phyloP scores from a whole-genome alignment of 2,888 invertebrate genomes.

The Melipona bicolor region DNA sequence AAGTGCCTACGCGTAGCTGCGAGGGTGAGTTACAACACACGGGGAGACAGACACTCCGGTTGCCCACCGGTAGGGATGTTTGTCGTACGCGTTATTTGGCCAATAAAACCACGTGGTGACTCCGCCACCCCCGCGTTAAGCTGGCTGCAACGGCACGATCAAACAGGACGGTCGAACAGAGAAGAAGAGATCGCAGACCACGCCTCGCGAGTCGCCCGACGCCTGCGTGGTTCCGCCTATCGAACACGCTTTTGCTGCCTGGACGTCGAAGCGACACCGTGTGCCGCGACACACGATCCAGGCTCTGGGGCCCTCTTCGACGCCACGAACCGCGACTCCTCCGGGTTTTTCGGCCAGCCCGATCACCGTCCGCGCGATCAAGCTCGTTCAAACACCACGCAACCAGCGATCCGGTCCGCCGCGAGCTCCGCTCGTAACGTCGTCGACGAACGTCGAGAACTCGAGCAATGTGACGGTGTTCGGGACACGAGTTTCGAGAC shows the following conservation, averaged over 20 bases:
- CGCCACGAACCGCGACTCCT: conserved; percentile 30
- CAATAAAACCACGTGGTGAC: conserved; percentile 83
- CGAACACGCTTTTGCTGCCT: conserved; percentile 72
- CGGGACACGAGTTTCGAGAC: too few relatives aligned
- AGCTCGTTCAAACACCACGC: background rate
- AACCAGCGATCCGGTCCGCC: background rate
- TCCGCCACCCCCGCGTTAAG: conserved; percentile 63
- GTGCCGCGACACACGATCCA: conserved; percentile 64
- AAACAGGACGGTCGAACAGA: conserved; percentile 51
- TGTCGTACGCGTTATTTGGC: conserved; percentile 83
- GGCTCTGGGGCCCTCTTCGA: conserved; percentile 53
- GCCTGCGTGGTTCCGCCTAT: conserved; percentile 77
- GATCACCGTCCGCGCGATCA: conserved; percentile 13
- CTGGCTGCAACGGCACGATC: conserved; percentile 45
- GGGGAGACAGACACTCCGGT: conserved; percentile 54
- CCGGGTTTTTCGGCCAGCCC: conserved; percentile 28
- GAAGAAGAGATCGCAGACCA: conserved; percentile 57
- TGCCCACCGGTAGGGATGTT: conserved; percentile 76
- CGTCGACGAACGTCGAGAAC: background rate
- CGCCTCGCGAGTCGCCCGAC: conserved; percentile 71
- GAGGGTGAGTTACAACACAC: conserved; percentile 67
- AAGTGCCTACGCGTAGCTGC: conserved; percentile 61
- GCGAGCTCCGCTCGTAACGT: background rate
- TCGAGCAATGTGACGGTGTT: background rate
- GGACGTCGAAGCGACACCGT: conserved; percentile 60